Evolutionary conservation across 1,140 invertebrate species (phyloP), one percentile per base, ranked within the genome.

Genomic region (Argopecten irradians): DNA sequence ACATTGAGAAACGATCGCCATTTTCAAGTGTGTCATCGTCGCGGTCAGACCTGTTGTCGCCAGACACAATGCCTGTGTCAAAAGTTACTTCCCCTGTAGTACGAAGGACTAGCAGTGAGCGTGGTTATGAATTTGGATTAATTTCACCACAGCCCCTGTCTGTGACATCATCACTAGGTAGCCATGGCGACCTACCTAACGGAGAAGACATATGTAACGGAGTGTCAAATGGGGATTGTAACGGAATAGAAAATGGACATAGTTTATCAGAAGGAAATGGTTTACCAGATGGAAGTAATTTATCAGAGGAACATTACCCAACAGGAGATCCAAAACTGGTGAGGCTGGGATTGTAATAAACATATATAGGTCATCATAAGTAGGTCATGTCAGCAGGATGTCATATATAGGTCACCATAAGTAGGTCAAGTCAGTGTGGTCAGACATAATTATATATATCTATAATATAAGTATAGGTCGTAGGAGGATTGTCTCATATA

Each of bases 1-100:
- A 89, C 88, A 92, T 92, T 85, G 90, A 92, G 55, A 92, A 89
- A 88, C 87, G 92, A 8, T 94, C 93, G 9, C 93, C 93, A 1
- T 93, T 87, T 87, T 93, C 93, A 41, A 94, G 93, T 88, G 90
- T 89, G n/a, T 92, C 90, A 9, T 93, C 92, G 28, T 87, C 93
- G 82, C 89, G 89, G 34, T 93, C 93, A 39, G 90, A 93, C 55
- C 83, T 88, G 32, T 91, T 90, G 83, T 93, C 92, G 34, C 90
- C 91, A 36, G 89, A 86, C n/a, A 87, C 35, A 84, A 93, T 93
- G 93, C 92, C 91, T n/a, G 88, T 89, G 19, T 55, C 89, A 22
- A 90, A 85, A 84, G 87, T 90, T 85, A 84, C 84, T 39, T 88
- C 89, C 83, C 87, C 87, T 90, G 43, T 84, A 33, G 87, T 84